Evolutionary conservation across 2,888 invertebrate species (phyloP), one percentile per base, ranked within the genome.

Genomic region (Campoletis raptor): DNA sequence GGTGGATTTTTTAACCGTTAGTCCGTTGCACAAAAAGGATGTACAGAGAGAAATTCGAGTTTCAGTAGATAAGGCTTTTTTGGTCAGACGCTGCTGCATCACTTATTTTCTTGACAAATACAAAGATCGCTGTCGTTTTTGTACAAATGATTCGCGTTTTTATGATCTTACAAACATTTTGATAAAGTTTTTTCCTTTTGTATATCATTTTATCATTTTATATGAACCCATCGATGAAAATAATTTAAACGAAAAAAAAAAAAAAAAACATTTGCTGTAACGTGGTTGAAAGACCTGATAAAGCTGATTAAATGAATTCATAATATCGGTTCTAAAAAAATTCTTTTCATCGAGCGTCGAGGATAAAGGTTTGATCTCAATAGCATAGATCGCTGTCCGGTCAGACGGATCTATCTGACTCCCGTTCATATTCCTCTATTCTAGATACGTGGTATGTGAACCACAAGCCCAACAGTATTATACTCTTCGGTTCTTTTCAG

Each of bases 311-410:
- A 30, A 24, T 61, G 12, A 61, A 61, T 15, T 30, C 12, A 4
- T 30, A 30, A 30, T 30, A 61, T 61, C 36, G 18, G 36, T 30
- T 30, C 24, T 21, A 5, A 37, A 54, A 54, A 57, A 73, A n/a
- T 37, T 37, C 73, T 73, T 73, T 73, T 54, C 37, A 54, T 24
- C n/a, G 54, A 73, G n/a, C 45, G 9, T 42, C 36, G 48, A 12
- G 48, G 37, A 42, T 72, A 66, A 79, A 21, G 48, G 54, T 70
- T 79, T 79, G 36, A 21, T 82, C 42, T 79, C 76, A 85, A 82
- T 80, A 70, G 85, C 64, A 36, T 54, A 74, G 52, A 64, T 85
- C 24, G 61, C 24, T 70, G 82, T 79, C 66, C 64, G 79, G 69
- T 85, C 82, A 82, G 85, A 48, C 85, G 57, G 57, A n/a, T 61